A percentile compares a stretch with the other conserved stretches of the same genome.
Evolutionary conservation across 2,113 vertebrate species (phyloP).

Genomic region (Uria aalge): DNA sequence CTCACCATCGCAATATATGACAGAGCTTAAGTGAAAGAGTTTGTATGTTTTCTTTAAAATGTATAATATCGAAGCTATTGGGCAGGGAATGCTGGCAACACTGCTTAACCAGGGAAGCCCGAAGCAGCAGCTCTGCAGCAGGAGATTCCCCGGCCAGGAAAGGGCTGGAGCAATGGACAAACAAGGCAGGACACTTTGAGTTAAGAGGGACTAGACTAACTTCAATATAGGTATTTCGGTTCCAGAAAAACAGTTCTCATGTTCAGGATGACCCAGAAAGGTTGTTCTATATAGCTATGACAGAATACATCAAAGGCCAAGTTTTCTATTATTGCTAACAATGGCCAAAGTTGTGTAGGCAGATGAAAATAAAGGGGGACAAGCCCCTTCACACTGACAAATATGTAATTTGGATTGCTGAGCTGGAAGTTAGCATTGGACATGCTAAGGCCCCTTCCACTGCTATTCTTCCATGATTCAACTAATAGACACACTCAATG

Average conservation of each 20-base stretch:
- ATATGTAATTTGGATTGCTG: neutral
- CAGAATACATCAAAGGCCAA: neutral
- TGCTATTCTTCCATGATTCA: neutral
- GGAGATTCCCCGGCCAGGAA: neutral
- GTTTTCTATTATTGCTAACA: neutral
- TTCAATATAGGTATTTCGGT: neutral
- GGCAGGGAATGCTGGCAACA: neutral
- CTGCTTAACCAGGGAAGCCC: neutral
- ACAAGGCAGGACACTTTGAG: neutral
- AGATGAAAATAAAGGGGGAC: neutral
- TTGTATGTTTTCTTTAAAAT: neutral
- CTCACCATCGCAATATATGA: fast-evolving
- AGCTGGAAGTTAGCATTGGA: neutral
- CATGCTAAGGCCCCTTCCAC: neutral
- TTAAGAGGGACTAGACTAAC: neutral
- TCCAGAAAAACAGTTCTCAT: neutral
- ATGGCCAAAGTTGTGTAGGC: neutral
- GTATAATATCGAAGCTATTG: too few relatives aligned
- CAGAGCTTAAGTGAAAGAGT: neutral
- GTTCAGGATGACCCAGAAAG: too few relatives aligned
- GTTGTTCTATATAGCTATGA: neutral
- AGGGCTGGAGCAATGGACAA: neutral
- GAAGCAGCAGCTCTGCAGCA: neutral
- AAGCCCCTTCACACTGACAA: neutral
- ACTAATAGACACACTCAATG: neutral